A percentile compares a stretch with the other conserved stretches of the same genome.
Evolutionary conservation across 2,888 invertebrate species (phyloP).

Genomic region (Azorinus chamasolen): DNA sequence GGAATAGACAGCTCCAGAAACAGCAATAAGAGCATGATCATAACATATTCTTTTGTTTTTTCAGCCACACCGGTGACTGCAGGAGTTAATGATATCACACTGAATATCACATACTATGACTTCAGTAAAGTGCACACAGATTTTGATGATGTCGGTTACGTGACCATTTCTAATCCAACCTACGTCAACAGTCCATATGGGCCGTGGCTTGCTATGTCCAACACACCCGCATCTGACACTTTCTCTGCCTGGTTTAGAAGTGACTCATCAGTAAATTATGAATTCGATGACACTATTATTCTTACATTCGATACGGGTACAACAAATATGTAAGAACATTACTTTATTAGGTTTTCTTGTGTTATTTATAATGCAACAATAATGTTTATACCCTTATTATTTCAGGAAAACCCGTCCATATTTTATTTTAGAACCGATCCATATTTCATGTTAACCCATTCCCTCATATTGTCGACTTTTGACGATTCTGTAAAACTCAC

Average conservation of each 20-base stretch:
- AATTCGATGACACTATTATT: conserved; percentile 36
- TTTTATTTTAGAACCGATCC: too few relatives aligned
- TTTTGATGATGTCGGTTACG: conserved; percentile 50
- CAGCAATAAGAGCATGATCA: too few relatives aligned
- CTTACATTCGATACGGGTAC: conserved; percentile 33
- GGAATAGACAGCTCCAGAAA: too few relatives aligned
- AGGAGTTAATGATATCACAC: conserved; percentile 44
- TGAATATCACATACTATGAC: conserved; percentile 67
- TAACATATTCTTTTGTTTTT: background rate
- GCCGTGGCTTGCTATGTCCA: conserved; percentile 68
- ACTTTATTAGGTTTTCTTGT: background rate
- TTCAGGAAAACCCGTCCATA: too few relatives aligned
- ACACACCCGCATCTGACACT: conserved; percentile 68
- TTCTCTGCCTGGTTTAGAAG: conserved; percentile 76
- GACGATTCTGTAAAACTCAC: too few relatives aligned
- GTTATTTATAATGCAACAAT: conserved; percentile 1
- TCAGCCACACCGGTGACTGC: conserved; percentile 28
- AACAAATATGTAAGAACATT: conserved; percentile 26
- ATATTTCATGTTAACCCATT: too few relatives aligned
- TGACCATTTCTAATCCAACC: conserved; percentile 49
- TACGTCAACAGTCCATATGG: conserved; percentile 74
- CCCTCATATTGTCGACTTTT: too few relatives aligned
- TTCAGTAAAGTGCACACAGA: conserved; percentile 54
- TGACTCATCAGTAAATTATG: conserved; percentile 26
- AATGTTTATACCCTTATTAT: too few relatives aligned